Evolutionary conservation across 2,888 invertebrate species (phyloP), one percentile per base, ranked within the genome.

Genomic region (Aporophyla nigra): DNA sequence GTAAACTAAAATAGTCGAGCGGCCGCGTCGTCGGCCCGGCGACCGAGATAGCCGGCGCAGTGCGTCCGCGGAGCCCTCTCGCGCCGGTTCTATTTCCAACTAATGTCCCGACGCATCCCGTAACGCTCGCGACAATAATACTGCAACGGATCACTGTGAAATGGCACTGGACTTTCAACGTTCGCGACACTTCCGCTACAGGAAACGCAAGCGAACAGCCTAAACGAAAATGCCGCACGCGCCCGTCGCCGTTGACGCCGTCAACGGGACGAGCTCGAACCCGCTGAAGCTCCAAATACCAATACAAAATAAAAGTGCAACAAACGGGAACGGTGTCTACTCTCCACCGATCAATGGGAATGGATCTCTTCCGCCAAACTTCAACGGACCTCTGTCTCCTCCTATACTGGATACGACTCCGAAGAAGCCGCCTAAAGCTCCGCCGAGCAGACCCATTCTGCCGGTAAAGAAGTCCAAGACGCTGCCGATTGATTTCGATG

Each of bases 1-100:
- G 94, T 95, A 95, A 96, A 96, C 96, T 89, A 96, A 96, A 96
- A 96, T 96, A 96, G 96, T 96, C 94, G 89, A 92, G 95, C 96
- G 93, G 85, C 82, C 85, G 89, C 91, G 92, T 90, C 91, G 91
- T 90, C 93, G 92, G 94, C 95, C 95, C 95, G 95, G 96, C 96
- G 96, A 96, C 96, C 96, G 96, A 96, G 95, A 94, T 96, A 95
- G 93, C 93, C 92, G 93, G 91, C 94, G 93, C 94, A 96, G 96
- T 96, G 91, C 92, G 94, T 91, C 92, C 96, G 96, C 95, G 95
- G 92, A 94, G 90, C 95, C 92, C 95, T 93, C 95, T 91, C 96
- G 93, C 94, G 95, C 93, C 96, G 96, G 96, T 95, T 95, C 96
- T 96, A 96, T 96, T 96, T 96, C 93, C 91, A 94, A 94, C 93